Conservation (phyloP, 2,797 vertebrate genomes). For the Diplodus sargus region DNA sequence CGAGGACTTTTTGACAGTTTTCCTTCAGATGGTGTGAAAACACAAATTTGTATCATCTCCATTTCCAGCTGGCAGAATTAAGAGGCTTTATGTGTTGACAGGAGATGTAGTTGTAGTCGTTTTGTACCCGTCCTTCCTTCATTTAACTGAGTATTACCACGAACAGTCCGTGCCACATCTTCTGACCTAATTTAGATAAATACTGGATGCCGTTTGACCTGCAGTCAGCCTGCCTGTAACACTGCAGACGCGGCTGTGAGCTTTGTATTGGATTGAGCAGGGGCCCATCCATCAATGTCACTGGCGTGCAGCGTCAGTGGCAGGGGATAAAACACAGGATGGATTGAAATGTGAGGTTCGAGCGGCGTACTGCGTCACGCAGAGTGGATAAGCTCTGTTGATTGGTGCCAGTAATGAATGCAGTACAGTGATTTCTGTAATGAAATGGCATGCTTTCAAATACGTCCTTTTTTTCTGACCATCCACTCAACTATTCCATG, state of each 20-base stretch:
- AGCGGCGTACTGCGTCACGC: conserved; percentile 66
- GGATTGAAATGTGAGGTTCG: conserved; percentile 65
- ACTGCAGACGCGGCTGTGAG: conserved; percentile 43
- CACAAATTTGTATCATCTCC: conserved; percentile 12
- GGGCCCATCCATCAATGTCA: conserved; percentile 70
- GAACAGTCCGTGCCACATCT: conserved; percentile 7
- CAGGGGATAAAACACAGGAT: conserved; percentile 56
- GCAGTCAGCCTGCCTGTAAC: conserved; percentile 1
- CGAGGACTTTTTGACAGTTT: background rate
- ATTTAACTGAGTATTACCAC: conserved; percentile 29
- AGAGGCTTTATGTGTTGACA: conserved; percentile 21
- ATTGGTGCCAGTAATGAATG: conserved; percentile 45
- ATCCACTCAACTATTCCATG: background rate
- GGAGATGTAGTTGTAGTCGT: conserved; percentile 23
- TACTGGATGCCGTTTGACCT: conserved; percentile 31
- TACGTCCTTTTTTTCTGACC: background rate
- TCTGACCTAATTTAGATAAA: conserved; percentile 43
- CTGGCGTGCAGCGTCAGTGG: conserved; percentile 38
- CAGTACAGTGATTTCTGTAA: conserved; percentile 37
- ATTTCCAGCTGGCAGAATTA: conserved; percentile 17
- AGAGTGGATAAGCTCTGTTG: conserved; percentile 54
- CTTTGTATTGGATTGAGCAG: conserved; percentile 50
- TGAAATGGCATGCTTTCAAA: conserved; percentile 18
- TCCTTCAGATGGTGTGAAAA: conserved; percentile 5
- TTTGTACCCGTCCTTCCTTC: conserved; percentile 27